These are phyloP conservation scores for Zootoca vivipara DNA, from an alignment of 2,113 vertebrate species.

Conservation along the genomic window DNA sequence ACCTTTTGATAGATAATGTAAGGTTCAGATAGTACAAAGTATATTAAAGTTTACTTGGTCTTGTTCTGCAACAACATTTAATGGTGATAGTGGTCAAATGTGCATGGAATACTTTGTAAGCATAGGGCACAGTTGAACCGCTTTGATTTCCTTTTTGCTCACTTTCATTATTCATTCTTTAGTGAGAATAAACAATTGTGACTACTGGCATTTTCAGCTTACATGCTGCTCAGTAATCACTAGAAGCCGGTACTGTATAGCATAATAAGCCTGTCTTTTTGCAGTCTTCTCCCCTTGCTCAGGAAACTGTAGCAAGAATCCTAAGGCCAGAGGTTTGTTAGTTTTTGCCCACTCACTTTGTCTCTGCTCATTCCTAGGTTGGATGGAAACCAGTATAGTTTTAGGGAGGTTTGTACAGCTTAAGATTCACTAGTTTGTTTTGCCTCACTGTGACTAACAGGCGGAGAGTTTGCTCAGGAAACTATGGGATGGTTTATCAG, in stretches of 20 bases:
- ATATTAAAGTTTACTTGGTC: constrained; percentile 22
- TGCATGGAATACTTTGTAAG: constrained; percentile 34
- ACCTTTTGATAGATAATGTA: constrained; percentile 53
- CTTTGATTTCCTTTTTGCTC: not conserved
- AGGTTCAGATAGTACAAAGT: constrained; percentile 32
- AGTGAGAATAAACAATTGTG: not conserved
- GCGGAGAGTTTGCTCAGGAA: constrained; percentile 47
- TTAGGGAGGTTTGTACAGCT: constrained; percentile 46
- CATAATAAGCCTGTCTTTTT: not conserved
- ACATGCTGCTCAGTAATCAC: constrained; percentile 21
- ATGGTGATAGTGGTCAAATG: constrained; percentile 23
- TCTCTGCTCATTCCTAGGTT: constrained; percentile 51
- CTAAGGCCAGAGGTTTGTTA: constrained; percentile 52
- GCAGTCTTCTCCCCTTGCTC: constrained; percentile 2
- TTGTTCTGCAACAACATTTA: constrained; percentile 21
- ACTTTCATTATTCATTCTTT: not conserved
- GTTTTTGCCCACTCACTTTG: constrained; percentile 68
- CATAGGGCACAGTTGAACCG: constrained; percentile 30
- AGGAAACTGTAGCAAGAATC: constrained; percentile 54
- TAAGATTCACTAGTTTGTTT: constrained; percentile 69
- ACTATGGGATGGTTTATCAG: constrained; percentile 19
- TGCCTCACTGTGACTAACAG: constrained; percentile 51
- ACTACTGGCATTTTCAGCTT: not conserved
- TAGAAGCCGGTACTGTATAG: not conserved
- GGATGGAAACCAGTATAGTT: constrained; percentile 55